Conservation (phyloP, 2,797 vertebrate genomes). For the Pitangus sulphuratus region DNA sequence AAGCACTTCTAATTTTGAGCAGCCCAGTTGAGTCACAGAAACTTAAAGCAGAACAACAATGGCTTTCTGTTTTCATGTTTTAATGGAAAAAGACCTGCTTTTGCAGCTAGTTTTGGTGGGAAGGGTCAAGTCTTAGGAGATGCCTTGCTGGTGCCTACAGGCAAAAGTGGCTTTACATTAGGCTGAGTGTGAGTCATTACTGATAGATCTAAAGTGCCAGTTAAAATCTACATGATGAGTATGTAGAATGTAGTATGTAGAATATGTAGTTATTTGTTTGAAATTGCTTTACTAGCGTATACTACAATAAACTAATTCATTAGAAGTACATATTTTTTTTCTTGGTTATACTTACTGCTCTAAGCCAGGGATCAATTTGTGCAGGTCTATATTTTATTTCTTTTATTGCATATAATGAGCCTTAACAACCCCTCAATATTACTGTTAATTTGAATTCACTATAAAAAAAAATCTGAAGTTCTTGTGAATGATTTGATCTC, state of each 20-base stretch:
- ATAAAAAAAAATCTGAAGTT: background rate
- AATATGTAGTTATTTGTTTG: background rate
- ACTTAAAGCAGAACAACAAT: background rate
- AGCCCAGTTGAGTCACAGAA: background rate
- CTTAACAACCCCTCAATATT: background rate
- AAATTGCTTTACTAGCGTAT: no score
- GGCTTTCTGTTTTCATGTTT: background rate
- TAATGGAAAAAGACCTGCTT: background rate
- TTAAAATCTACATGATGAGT: background rate
- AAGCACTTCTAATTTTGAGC: background rate
- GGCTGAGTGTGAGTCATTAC: background rate
- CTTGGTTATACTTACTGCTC: background rate
- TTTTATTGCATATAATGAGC: background rate
- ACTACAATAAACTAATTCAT: background rate
- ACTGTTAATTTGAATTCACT: background rate
- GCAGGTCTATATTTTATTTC: background rate
- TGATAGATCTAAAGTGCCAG: background rate
- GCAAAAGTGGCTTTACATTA: background rate
- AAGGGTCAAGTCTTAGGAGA: background rate
- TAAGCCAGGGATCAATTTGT: background rate
- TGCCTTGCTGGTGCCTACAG: background rate
- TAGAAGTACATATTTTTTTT: fast-evolving
- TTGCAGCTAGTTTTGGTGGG: background rate
- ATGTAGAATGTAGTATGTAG: no score
- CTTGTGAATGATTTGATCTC: background rate